Evolutionary conservation across 2,797 vertebrate species (phyloP).

Genomic region (Lutjanus campechanus): DNA sequence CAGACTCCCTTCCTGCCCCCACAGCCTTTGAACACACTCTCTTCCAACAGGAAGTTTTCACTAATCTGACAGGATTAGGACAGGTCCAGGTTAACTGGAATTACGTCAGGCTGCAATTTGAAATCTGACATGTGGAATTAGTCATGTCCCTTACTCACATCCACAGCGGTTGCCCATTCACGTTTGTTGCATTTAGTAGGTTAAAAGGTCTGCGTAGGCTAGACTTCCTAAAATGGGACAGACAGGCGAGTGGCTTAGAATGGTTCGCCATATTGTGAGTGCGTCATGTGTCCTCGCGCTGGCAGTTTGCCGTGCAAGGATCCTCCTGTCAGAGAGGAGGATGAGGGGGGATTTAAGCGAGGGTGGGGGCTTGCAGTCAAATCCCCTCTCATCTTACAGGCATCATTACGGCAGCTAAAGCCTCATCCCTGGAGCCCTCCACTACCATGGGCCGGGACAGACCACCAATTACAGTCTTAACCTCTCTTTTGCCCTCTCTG

Average conservation of each 20-base stretch:
- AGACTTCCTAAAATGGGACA: not conserved
- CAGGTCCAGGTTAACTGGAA: not conserved
- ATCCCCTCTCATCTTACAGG: constrained; percentile 84
- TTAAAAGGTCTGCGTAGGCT: not conserved
- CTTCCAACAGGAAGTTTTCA: not conserved
- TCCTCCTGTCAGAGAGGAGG: constrained; percentile 49
- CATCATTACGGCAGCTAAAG: constrained; percentile 84
- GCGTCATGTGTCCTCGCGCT: constrained; percentile 26
- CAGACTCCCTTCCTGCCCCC: not conserved
- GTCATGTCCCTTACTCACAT: not conserved
- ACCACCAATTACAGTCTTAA: constrained; percentile 86
- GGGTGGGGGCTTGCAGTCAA: constrained; percentile 67
- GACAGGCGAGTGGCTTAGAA: not conserved
- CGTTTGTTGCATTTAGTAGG: not conserved
- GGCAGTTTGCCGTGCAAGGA: constrained; percentile 30
- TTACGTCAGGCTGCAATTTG: not conserved
- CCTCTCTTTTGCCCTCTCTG: constrained; percentile 51
- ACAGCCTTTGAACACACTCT: constrained; percentile 4
- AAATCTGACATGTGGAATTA: constrained; percentile 8
- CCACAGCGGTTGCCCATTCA: not conserved
- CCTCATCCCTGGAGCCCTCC: constrained; percentile 72
- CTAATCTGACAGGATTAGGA: constrained; percentile 26
- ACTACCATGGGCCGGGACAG: constrained; percentile 77
- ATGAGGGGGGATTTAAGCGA: constrained; percentile 55
- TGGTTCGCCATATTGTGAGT: constrained; percentile 2